Conservation (phyloP, 2,797 vertebrate species). For the Harpagifer antarcticus region DNA sequence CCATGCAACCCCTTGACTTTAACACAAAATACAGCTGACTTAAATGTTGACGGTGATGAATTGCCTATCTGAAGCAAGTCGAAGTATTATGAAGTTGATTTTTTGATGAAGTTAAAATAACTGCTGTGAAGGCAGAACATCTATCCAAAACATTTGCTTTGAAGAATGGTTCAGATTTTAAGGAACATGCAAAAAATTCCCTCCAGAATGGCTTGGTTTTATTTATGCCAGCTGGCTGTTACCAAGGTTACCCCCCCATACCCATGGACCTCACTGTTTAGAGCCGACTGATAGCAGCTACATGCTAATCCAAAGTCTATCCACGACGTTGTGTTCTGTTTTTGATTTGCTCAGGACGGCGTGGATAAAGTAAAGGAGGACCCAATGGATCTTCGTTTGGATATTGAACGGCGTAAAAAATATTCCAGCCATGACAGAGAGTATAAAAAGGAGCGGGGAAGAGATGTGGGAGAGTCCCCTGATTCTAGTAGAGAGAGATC, state of each 20-base stretch:
- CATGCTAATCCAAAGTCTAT: constrained; percentile 81
- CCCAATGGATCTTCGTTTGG: constrained; percentile 94
- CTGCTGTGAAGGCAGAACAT: constrained; percentile 1
- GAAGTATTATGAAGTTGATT: constrained; percentile 13
- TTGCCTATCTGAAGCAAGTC: constrained; percentile 13
- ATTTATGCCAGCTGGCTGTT: constrained; percentile 39
- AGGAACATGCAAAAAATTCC: constrained; percentile 33
- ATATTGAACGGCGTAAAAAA: constrained; percentile 98
- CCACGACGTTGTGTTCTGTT: constrained; percentile 80
- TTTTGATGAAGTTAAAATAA: constrained; percentile 6
- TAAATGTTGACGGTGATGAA: constrained; percentile 5
- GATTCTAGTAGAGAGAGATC: constrained; percentile 90
- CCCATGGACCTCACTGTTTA: constrained; percentile 36
- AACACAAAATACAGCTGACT: constrained; percentile 4
- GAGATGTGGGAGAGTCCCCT: constrained; percentile 87
- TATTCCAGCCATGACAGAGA: constrained; percentile 88
- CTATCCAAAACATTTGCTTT: constrained; percentile 41
- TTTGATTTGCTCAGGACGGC: constrained; percentile 85
- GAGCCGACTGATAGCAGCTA: constrained; percentile 54
- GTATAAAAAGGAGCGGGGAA: constrained; percentile 88
- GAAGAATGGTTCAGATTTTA: constrained; percentile 31
- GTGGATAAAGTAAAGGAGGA: constrained; percentile 91
- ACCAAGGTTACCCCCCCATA: constrained; percentile 1
- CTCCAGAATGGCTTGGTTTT: constrained; percentile 10
- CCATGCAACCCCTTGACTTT: neutral